Conservation (phyloP, 1,140 invertebrate species). For the Drosophila chauvacae region DNA sequence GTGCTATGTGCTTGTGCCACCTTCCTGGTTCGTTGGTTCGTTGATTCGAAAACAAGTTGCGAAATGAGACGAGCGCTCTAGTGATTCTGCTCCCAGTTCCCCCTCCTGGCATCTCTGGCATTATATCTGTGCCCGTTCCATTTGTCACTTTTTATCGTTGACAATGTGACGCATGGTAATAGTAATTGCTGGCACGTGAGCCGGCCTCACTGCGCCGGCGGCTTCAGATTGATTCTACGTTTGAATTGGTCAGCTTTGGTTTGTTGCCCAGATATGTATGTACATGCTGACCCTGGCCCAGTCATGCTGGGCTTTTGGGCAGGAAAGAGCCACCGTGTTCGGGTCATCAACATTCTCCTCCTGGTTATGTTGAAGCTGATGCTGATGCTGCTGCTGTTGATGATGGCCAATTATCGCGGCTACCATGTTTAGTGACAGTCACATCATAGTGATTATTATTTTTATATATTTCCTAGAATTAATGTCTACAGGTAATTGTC, state of each 20-base stretch:
- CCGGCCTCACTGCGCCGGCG: background rate
- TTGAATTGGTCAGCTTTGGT: background rate
- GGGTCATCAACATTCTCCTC: slow-evolving; percentile 29
- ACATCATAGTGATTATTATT: slow-evolving; percentile 45
- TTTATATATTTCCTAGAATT: slow-evolving; percentile 56
- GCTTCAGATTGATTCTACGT: slow-evolving; percentile 23
- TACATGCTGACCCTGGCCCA: slow-evolving; percentile 30
- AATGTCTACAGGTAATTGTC: slow-evolving; percentile 47
- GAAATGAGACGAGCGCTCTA: slow-evolving; percentile 48
- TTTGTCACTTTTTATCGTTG: slow-evolving; percentile 33
- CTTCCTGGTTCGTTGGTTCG: slow-evolving; percentile 56
- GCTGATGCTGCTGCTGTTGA: background rate
- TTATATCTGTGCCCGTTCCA: background rate
- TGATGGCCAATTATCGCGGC: slow-evolving; percentile 30
- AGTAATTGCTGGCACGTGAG: slow-evolving; percentile 52
- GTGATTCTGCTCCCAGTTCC: slow-evolving; percentile 30
- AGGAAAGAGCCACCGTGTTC: slow-evolving; percentile 17
- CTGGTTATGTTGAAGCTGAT: background rate
- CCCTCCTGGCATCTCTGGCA: background rate
- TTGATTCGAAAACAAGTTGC: slow-evolving; percentile 55
- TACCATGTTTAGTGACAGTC: slow-evolving; percentile 20
- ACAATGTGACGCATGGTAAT: slow-evolving; percentile 50
- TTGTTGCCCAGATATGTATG: too few species aligned
- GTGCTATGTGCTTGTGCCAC: slow-evolving; percentile 27
- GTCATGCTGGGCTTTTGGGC: slow-evolving; percentile 13